Percentiles rank a stretch among this genome's conserved stretches.
These are phyloP conservation scores for Metopolophium dirhodum DNA, from an alignment of 1,140 invertebrate species.

Conservation along the genomic window DNA sequence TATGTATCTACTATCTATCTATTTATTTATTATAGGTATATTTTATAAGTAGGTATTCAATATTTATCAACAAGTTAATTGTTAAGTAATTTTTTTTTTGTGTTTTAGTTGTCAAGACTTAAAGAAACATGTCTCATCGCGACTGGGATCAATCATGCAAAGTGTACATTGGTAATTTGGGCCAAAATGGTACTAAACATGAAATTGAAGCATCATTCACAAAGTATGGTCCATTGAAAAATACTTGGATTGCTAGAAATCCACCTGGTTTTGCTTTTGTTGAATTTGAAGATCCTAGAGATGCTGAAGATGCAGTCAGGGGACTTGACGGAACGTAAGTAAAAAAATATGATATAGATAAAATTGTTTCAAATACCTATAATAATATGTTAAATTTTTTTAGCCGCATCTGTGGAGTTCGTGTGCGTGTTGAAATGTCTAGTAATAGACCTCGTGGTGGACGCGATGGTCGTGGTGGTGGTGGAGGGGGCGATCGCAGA, in stretches of 20 bases:
- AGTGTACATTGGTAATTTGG: slow-evolving; percentile 98
- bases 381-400: neutral
- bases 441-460: slow-evolving; percentile 55
- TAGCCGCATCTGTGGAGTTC: slow-evolving; percentile 81
- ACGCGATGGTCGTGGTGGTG: slow-evolving; percentile 53
- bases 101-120: neutral
- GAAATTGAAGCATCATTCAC: slow-evolving; percentile 91
- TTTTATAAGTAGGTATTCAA: too few relatives aligned
- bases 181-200: slow-evolving; percentile 87
- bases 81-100: neutral
- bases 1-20: too few relatives aligned
- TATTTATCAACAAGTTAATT: neutral
- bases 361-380: neutral
- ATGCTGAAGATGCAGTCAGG: slow-evolving; percentile 96
- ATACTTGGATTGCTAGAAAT: slow-evolving; percentile 96
- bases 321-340: slow-evolving; percentile 93
- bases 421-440: slow-evolving; percentile 87
- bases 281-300: slow-evolving; percentile 96
- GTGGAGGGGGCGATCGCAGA: slow-evolving; percentile 51
- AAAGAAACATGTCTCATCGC: slow-evolving; percentile 67
- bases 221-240: slow-evolving; percentile 92
- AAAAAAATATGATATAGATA: neutral
- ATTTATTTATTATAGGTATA: too few relatives aligned
- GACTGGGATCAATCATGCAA: slow-evolving; percentile 96
- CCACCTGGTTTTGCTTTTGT: slow-evolving; percentile 97